Base-by-base conservation (phyloP, 64 coral and sea anemone genomes). In the Pocillopora damicornis region DNA sequence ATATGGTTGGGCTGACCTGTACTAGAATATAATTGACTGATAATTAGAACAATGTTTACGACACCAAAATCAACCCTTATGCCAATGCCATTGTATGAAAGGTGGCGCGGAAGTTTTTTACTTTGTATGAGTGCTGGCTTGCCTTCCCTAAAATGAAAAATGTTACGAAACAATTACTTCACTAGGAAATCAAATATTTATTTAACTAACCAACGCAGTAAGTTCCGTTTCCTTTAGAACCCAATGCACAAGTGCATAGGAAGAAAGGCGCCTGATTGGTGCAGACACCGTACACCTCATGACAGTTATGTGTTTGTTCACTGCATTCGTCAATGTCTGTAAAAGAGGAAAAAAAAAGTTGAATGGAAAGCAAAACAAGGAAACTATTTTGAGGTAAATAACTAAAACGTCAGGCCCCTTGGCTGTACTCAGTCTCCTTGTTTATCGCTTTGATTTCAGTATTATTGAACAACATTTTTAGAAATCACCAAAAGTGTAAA, bases 301-400 rank as follows among this genome's bases (percentile, higher is more conserved):
- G 87, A 79, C 94, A 97, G 78, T 97, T 89, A 15, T 97, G 91
- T 26, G 65, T 76, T 15, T 77, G 68, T 37, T 97, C 82, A 25
- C 61, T 61, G 51, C 94, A 97, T 65, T 97, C 94, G 68, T 97
- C 68, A 51, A 93, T 97, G 73, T 97, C 94, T 97, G 60, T 58
- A 58, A 4, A 88, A 81, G 38, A 56, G 26, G 72, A 22, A 83
- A 69, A 69, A 9, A 67, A 1, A n/a, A n/a, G 23, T 10, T 69
- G 25, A 71, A 11, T 25, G 11, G 67, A 11, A 71, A 11, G 25
- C n/a, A 71, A n/a, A 23, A 25, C 7, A 71, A 10, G 11, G 25
- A 83, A 64, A 83, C 4, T 12, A 64, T n/a, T 80, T 7, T 51
- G 7, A 0, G 7, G 42, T 51, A 51, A 2, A 51, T 51, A 7